Percentiles rank a stretch among this genome's conserved stretches.
Evolutionary conservation across 1,140 invertebrate species (phyloP).

Genomic region (Choristoneura fumiferana): DNA sequence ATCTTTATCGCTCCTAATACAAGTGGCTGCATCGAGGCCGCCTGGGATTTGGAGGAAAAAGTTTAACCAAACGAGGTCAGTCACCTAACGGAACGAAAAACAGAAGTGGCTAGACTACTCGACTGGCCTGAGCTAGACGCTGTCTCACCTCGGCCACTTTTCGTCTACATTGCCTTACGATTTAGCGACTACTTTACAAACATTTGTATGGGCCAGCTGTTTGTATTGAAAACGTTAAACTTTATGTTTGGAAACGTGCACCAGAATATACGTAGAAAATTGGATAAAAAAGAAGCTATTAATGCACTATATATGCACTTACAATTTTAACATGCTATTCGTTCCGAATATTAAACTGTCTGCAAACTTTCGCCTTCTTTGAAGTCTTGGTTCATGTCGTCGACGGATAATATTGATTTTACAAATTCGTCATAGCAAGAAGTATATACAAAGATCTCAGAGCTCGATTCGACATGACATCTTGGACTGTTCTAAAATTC

Average conservation of each 20-base stretch:
- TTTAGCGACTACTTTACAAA: not conserved
- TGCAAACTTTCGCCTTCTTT: not conserved
- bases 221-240: too few relatives aligned
- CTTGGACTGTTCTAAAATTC: not conserved
- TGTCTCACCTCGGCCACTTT: not conserved
- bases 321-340: too few relatives aligned
- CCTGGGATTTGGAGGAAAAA: slow-evolving; percentile 4
- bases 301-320: too few relatives aligned
- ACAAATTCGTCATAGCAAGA: not conserved
- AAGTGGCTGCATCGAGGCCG: too few relatives aligned
- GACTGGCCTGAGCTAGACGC: not conserved
- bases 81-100: slow-evolving; percentile 7
- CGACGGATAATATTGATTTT: slow-evolving; percentile 11
- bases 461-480: not conserved
- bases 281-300: too few relatives aligned
- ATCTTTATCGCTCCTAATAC: too few relatives aligned
- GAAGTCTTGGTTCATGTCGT: not conserved
- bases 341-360: not conserved
- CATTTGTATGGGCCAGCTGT: not conserved
- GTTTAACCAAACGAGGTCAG: not conserved
- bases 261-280: too few relatives aligned
- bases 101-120: slow-evolving; percentile 10
- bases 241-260: too few relatives aligned
- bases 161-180: not conserved
- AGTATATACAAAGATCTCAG: not conserved